A percentile compares a stretch with the other conserved stretches of the same genome.
Evolutionary conservation across 2,113 vertebrate species (phyloP).

Genomic region (Hucho hucho): DNA sequence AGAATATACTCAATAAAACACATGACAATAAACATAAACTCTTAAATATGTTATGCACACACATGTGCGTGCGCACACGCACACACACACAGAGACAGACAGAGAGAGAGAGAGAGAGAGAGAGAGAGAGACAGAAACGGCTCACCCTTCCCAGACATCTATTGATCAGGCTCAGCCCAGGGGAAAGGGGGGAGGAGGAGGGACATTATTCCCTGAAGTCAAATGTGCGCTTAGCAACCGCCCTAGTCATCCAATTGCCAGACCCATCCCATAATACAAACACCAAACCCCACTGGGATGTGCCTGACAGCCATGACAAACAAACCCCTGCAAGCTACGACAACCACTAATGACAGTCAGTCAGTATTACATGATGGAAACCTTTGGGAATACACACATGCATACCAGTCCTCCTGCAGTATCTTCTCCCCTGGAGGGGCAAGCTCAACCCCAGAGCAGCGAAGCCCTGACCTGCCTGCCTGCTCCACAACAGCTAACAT

Average conservation of each 20-base stretch:
- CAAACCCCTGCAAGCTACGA: neutral
- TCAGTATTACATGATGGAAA: too few species aligned
- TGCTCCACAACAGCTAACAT: neutral
- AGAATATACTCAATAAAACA: neutral
- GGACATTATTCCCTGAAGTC: constrained; percentile 63
- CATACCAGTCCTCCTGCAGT: neutral
- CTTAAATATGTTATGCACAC: too few species aligned
- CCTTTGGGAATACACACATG: neutral
- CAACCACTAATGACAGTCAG: too few species aligned
- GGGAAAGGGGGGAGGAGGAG: constrained; percentile 27
- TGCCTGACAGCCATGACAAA: constrained; percentile 18
- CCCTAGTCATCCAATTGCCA: constrained; percentile 46
- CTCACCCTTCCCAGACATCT: constrained; percentile 22
- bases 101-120: constrained; percentile 5
- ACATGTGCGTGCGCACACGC: too few species aligned
- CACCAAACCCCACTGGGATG: constrained; percentile 22
- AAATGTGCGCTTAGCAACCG: constrained; percentile 67
- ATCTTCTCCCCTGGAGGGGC: neutral
- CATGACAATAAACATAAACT: too few species aligned
- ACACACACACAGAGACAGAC: too few species aligned
- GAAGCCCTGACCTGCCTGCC: too few species aligned
- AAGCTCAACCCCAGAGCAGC: neutral
- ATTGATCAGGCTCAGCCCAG: constrained; percentile 29
- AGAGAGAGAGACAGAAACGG: neutral
- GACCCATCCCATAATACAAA: constrained; percentile 38